Percentiles rank a stretch among this genome's conserved stretches.
These are phyloP conservation scores for Rhinolophus ferrumequinum DNA, from an alignment of 2,113 vertebrate genomes.

Conservation along the genomic window DNA sequence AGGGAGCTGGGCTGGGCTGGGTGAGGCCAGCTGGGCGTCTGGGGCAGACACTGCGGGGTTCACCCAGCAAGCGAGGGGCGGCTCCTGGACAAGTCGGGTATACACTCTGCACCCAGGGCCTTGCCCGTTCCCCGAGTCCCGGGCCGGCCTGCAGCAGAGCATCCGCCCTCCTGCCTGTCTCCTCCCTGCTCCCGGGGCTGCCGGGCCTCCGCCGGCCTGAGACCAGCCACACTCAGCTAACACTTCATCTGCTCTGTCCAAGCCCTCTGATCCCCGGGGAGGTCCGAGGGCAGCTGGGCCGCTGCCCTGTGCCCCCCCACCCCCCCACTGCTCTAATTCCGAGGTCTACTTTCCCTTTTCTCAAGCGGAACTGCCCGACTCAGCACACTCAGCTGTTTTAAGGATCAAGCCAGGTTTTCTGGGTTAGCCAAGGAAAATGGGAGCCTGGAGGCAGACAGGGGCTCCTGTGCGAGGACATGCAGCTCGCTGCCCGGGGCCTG, in stretches of 20 bases:
- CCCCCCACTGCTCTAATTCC: background rate
- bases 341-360: background rate
- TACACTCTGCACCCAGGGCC: no score
- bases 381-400: background rate
- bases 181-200: background rate
- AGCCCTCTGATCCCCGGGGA: rapidly evolving
- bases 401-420: background rate
- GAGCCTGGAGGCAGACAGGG: background rate
- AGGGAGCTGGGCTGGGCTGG: background rate
- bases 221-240: background rate
- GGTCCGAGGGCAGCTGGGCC: background rate
- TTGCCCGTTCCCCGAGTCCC: background rate
- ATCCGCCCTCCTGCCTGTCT: background rate
- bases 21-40: background rate
- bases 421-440: background rate
- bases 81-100: no score
- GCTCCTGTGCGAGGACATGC: background rate
- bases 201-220: background rate
- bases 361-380: background rate
- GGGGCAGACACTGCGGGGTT: no score
- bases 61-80: rapidly evolving
- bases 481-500: background rate
- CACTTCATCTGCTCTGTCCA: rapidly evolving
- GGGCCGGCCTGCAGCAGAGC: background rate
- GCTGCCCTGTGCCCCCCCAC: background rate